Evolutionary conservation across 2,113 vertebrate genomes (phyloP), one percentile per base, ranked within the genome.

Genomic region (Poeciliopsis occidentalis): DNA sequence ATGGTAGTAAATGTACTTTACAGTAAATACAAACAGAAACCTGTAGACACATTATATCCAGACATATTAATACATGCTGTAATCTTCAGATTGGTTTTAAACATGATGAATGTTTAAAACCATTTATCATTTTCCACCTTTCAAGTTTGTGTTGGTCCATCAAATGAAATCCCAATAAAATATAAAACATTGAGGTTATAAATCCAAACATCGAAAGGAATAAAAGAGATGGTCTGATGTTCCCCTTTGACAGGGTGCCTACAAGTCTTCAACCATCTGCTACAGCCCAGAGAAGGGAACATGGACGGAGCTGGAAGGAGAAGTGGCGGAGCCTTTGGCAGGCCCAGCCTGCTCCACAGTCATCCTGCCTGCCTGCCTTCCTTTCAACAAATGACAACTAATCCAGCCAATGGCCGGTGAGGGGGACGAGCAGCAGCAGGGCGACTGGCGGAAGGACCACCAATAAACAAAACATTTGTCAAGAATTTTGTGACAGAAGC

Each of bases 181-280:
- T 26, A 22, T 15, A 39, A 11, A 60, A 31, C 34, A 47, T 19
- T 47, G 44, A 17, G 44, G 44, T 47, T 47, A 47, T 4, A 83
- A 78, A 84, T 60, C 60, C 22, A 72, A 63, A 60, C 37, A 51
- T 26, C 54, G 15, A 76, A 30, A 79, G 17, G 30, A 63, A 31
- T 17, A 34, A 82, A 41, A 54, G 63, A 29, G 78, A 64, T 72
- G 11, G 82, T 51, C 80, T 64, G n/a, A 62, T 85, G 70, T 44
- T 63, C 31, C 76, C 62, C n/a, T 64, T 88, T 94, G 95, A 11
- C 93, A 99, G 98, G 98, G 98, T 32, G 98, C 98, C 69, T 99
- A 99, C 92, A 99, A 99, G 93, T 99, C 98, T 60, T 99, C 98
- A 13, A 99, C 98, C 74, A 99, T 99, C 94, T 99, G 97, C 93